phyloP scores from a whole-genome alignment of 2,888 invertebrate genomes.

The Andrena hattorfiana region DNA sequence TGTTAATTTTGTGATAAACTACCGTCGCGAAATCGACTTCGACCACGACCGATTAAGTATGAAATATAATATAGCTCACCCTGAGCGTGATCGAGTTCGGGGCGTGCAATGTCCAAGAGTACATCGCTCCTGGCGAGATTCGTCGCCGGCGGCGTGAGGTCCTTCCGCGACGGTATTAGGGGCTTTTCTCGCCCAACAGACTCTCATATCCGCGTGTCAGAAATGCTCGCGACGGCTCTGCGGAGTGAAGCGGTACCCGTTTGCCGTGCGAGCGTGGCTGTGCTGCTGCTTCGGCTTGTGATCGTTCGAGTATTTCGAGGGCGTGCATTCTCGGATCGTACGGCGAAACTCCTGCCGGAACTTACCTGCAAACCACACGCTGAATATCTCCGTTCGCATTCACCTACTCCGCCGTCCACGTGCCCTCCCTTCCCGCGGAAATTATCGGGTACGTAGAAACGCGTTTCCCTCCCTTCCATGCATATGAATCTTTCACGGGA shows the following conservation, averaged over 20 bases:
- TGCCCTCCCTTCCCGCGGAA: not conserved
- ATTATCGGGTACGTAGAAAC: not conserved
- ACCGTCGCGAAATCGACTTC: not conserved
- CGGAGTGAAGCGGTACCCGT: slow-evolving; percentile 61
- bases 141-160: slow-evolving; percentile 38
- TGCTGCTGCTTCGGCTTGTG: slow-evolving; percentile 46
- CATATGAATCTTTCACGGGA: too few species aligned
- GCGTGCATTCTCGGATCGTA: slow-evolving; percentile 88
- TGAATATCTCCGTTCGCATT: slow-evolving; percentile 22
- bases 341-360: slow-evolving; percentile 90
- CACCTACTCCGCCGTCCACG: not conserved
- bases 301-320: slow-evolving; percentile 52
- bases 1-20: not conserved
- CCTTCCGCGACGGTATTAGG: slow-evolving; percentile 35
- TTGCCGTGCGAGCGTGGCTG: slow-evolving; percentile 61
- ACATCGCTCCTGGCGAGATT: slow-evolving; percentile 52
- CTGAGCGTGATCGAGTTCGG: slow-evolving; percentile 51
- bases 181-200: slow-evolving; percentile 58
- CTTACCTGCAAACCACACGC: slow-evolving; percentile 87
- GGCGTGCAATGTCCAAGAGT: slow-evolving; percentile 28
- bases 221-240: slow-evolving; percentile 61
- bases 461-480: too few species aligned
- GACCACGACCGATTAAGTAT: slow-evolving; percentile 35
- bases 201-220: slow-evolving; percentile 59
- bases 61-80: slow-evolving; percentile 62